Evolutionary conservation across 2,888 invertebrate species (phyloP).

Genomic region (Maniola hyperantus): DNA sequence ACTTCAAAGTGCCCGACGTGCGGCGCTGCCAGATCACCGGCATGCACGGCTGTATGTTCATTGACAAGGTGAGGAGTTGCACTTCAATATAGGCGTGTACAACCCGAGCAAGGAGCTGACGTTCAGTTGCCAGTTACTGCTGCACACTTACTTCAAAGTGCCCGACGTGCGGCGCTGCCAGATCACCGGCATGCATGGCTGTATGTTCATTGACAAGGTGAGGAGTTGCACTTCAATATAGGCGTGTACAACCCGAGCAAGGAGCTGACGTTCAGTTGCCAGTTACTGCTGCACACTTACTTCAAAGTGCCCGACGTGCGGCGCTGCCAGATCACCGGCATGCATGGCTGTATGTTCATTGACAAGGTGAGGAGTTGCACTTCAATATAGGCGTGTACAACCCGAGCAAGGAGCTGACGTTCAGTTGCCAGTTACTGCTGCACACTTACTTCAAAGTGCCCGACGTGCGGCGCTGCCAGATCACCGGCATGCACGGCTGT

Average conservation of each 20-base stretch:
- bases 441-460: slow-evolving; percentile 98
- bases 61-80: slow-evolving; percentile 94
- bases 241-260: slow-evolving; percentile 97
- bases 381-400: slow-evolving; percentile 97
- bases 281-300: slow-evolving; percentile 96
- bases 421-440: slow-evolving; percentile 95
- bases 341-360: slow-evolving; percentile 94
- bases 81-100: slow-evolving; percentile 96
- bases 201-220: slow-evolving; percentile 95
- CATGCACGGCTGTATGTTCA: slow-evolving; percentile 94
- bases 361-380: slow-evolving; percentile 94
- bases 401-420: slow-evolving; percentile 95
- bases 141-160: slow-evolving; percentile 98
- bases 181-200: slow-evolving; percentile 95
- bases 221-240: slow-evolving; percentile 94
- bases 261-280: slow-evolving; percentile 94
- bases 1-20: slow-evolving; percentile 97
- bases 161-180: slow-evolving; percentile 95
- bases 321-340: slow-evolving; percentile 94
- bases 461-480: slow-evolving; percentile 94
- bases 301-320: slow-evolving; percentile 97
- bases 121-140: slow-evolving; percentile 94
- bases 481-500: slow-evolving; percentile 95
- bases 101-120: slow-evolving; percentile 96
- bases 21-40: slow-evolving; percentile 95